These are phyloP conservation scores for Balearica regulorum DNA, from an alignment of 2,797 vertebrate species.

Conservation along the genomic window DNA sequence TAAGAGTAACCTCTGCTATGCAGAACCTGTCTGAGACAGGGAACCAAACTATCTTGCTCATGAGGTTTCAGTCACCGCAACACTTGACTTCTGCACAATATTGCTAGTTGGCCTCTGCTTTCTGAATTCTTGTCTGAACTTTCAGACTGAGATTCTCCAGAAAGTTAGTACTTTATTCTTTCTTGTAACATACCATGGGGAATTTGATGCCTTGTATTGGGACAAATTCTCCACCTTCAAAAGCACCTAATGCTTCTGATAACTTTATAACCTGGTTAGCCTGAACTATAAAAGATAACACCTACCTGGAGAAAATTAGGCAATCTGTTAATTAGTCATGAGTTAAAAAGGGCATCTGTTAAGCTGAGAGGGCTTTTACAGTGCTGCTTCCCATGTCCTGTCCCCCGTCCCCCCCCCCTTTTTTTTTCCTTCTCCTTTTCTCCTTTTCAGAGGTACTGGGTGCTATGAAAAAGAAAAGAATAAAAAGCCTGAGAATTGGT, in stretches of 20 bases:
- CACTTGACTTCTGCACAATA: not conserved
- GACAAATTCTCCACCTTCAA: not conserved
- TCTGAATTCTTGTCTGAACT: not conserved
- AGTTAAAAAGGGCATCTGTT: not conserved
- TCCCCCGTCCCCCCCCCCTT: too few species aligned
- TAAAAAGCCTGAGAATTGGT: not conserved
- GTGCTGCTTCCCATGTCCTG: too few species aligned
- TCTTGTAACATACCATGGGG: not conserved
- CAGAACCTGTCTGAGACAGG: not conserved
- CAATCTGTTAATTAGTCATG: not conserved
- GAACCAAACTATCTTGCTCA: not conserved
- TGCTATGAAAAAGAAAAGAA: not conserved
- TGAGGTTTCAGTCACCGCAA: not conserved
- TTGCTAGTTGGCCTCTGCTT: not conserved
- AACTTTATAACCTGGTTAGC: not conserved
- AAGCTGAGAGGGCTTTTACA: not conserved
- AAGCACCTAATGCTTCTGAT: not conserved
- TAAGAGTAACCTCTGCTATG: not conserved
- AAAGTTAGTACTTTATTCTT: not conserved
- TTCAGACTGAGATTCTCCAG: not conserved
- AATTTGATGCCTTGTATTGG: not conserved
- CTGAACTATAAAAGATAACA: not conserved
- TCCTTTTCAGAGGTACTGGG: not conserved
- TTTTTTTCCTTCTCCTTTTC: fast-evolving
- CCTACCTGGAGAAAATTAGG: not conserved